A percentile compares a stretch with the other conserved stretches of the same genome.
Conservation (phyloP, 2,888 invertebrate genomes). For the Drosophila neotestacea region DNA sequence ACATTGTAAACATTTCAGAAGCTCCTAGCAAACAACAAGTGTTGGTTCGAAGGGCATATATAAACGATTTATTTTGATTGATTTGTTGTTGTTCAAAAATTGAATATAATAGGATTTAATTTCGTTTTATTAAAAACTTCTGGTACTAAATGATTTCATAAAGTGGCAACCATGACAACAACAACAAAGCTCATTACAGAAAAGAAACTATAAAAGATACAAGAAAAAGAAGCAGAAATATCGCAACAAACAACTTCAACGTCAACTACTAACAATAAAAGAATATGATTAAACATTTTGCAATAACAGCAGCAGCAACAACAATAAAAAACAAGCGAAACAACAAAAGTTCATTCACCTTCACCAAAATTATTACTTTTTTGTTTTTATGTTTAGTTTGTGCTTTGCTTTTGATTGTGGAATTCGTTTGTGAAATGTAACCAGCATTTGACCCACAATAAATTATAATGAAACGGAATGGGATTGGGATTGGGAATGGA, state of each 20-base stretch:
- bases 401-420: constrained; percentile 42
- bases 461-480: constrained; percentile 40
- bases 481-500: constrained; percentile 28
- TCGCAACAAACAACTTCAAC: constrained; percentile 15
- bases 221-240: background rate
- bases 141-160: background rate
- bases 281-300: constrained; percentile 56
- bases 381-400: constrained; percentile 14
- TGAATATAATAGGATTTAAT: too few relatives aligned
- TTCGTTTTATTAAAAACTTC: too few relatives aligned
- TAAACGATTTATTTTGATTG: too few relatives aligned
- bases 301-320: constrained; percentile 27
- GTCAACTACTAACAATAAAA: constrained; percentile 33
- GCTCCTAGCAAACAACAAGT: too few relatives aligned
- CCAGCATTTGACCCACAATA: constrained; percentile 74
- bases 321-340: constrained; percentile 12
- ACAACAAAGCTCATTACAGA: background rate
- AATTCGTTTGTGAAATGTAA: constrained; percentile 62
- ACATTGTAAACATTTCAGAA: too few relatives aligned
- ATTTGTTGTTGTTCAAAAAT: too few relatives aligned
- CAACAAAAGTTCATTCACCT: constrained; percentile 81
- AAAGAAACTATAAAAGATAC: background rate
- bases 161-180: constrained; percentile 5
- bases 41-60: too few relatives aligned
- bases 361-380: constrained; percentile 29